phyloP scores from a whole-genome alignment of 92 coral and sea anemone species.

The Heliopora coerulea region DNA sequence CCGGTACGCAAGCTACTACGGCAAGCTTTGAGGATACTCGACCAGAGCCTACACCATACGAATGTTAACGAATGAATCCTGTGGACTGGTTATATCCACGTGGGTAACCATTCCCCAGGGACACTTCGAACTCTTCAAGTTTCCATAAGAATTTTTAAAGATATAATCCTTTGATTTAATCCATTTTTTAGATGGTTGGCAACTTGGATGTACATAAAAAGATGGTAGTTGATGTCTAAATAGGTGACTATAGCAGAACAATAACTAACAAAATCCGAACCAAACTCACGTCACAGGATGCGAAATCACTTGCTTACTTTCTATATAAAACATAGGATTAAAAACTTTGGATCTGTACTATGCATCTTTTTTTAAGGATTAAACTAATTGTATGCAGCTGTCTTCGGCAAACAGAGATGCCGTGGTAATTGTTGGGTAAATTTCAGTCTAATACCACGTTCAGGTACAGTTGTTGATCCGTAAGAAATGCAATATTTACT shows the following conservation, averaged over 20 bases:
- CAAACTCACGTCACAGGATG: neutral
- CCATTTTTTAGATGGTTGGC: conserved; percentile 80
- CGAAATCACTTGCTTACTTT: neutral
- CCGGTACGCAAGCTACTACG: too few relatives aligned
- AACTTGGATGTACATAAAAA: conserved; percentile 99
- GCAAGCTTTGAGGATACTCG: too few relatives aligned
- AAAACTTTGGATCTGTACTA: neutral
- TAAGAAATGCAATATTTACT: too few relatives aligned
- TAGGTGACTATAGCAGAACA: conserved; percentile 7
- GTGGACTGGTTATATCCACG: too few relatives aligned
- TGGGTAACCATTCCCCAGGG: too few relatives aligned
- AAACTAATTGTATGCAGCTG: neutral
- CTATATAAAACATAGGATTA: neutral
- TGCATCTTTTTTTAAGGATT: neutral
- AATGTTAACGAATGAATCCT: too few relatives aligned
- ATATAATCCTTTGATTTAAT: neutral
- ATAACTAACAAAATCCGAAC: neutral
- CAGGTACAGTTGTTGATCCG: too few relatives aligned
- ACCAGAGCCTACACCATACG: too few relatives aligned
- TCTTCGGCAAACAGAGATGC: neutral
- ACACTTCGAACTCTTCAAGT: too few relatives aligned
- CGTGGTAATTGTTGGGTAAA: neutral
- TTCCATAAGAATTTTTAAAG: neutral
- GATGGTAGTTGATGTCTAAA: conserved; percentile 95
- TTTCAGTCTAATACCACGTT: neutral